Conservation (phyloP, 2,888 invertebrate genomes). For the Petrolisthes cinctipes region DNA sequence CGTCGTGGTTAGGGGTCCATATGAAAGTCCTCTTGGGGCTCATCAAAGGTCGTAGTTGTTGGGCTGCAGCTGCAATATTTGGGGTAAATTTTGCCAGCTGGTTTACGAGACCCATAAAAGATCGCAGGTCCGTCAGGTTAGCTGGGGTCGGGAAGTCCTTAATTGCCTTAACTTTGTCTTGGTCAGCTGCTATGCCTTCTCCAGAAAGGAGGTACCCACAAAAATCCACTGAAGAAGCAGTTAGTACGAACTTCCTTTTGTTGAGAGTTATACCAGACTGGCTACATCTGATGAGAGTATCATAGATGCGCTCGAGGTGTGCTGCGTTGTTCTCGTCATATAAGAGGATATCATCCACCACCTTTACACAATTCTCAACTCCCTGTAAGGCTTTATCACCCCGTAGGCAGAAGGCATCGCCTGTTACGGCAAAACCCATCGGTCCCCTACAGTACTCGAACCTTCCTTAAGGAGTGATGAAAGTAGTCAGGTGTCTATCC, state of each 20-base stretch:
- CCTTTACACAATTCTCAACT: conserved; percentile 3
- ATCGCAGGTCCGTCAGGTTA: background rate
- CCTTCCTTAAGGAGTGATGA: conserved; percentile 19
- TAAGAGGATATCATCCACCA: background rate
- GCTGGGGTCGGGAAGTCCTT: conserved; percentile 11
- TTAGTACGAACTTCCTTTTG: background rate
- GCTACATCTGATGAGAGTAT: background rate
- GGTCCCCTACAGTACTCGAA: conserved; percentile 8
- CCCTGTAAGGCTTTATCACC: conserved; percentile 23
- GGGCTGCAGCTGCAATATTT: background rate
- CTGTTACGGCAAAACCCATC: conserved; percentile 22
- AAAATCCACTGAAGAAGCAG: background rate
- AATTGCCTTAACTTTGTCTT: background rate
- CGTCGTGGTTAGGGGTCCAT: background rate
- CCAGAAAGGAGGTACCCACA: background rate
- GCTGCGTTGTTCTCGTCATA: background rate
- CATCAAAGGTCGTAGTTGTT: background rate
- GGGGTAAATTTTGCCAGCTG: conserved; percentile 6
- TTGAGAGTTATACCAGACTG: background rate
- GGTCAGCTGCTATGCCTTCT: background rate
- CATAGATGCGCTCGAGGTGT: background rate
- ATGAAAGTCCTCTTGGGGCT: background rate
- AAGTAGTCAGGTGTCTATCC: conserved; percentile 8
- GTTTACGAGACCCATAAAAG: conserved; percentile 13
- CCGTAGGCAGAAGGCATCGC: conserved; percentile 17